These are phyloP conservation scores for fruit fly (Drosophila melanogaster) DNA, from an alignment of 1,140 invertebrate species.

Conservation along the genomic window DNA sequence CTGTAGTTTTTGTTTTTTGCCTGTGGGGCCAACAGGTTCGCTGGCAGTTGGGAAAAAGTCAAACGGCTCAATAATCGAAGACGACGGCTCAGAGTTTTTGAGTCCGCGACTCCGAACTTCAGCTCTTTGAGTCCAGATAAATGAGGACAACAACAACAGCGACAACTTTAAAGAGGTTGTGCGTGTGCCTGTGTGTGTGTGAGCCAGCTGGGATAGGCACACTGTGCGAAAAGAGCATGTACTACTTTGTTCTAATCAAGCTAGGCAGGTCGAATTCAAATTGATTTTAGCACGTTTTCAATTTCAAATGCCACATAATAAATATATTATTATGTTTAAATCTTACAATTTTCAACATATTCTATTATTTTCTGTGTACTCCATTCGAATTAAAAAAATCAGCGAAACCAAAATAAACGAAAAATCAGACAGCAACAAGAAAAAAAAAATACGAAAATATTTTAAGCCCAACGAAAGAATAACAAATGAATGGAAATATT, in stretches of 20 bases:
- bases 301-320: not conserved
- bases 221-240: slow-evolving; percentile 4
- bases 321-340: not conserved
- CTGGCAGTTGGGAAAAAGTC: slow-evolving; percentile 62
- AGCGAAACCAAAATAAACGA: slow-evolving; percentile 10
- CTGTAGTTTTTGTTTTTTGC: slow-evolving; percentile 39
- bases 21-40: slow-evolving; percentile 75
- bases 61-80: slow-evolving; percentile 79
- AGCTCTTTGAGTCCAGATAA: slow-evolving; percentile 63
- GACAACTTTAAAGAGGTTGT: slow-evolving; percentile 81
- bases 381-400: not conserved
- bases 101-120: slow-evolving; percentile 40
- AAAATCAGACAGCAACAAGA: slow-evolving; percentile 9
- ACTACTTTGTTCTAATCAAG: too few relatives aligned
- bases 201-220: slow-evolving; percentile 60
- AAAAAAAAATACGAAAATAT: not conserved
- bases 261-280: too few relatives aligned
- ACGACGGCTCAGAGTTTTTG: slow-evolving; percentile 47
- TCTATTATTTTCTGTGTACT: not conserved
- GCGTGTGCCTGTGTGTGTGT: slow-evolving; percentile 21
- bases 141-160: slow-evolving; percentile 78
- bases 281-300: too few relatives aligned
- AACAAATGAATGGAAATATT: slow-evolving; percentile 61
- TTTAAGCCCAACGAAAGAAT: slow-evolving; percentile 16
- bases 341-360: not conserved